Evolutionary conservation across 2,888 invertebrate genomes (phyloP).

Genomic region (Oxyscelio sp.): DNA sequence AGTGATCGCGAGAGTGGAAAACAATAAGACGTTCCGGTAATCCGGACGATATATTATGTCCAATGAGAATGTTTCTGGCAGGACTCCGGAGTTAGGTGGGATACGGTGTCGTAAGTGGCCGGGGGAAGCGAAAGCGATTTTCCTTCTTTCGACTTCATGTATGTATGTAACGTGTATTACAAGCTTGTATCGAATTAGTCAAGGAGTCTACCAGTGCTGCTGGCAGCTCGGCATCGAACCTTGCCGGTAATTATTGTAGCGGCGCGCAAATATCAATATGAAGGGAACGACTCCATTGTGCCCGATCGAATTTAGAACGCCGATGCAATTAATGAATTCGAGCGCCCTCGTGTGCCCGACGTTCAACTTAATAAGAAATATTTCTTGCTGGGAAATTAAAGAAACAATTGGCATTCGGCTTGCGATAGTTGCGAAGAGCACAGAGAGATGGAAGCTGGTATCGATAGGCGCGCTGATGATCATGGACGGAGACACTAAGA

Average conservation of each 20-base stretch:
- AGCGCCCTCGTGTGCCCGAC: slow-evolving; percentile 85
- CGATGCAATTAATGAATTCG: slow-evolving; percentile 87
- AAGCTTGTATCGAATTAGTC: slow-evolving; percentile 68
- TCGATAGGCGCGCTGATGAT: no score
- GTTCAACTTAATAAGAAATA: slow-evolving; percentile 80
- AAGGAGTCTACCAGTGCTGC: slow-evolving; percentile 45
- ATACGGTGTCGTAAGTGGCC: slow-evolving; percentile 75
- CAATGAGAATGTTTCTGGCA: slow-evolving; percentile 86
- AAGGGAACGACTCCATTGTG: slow-evolving; percentile 85
- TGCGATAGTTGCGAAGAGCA: no score
- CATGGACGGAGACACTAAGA: no score
- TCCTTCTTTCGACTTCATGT: slow-evolving; percentile 58
- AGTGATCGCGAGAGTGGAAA: slow-evolving; percentile 85
- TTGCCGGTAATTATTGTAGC: slow-evolving; percentile 83
- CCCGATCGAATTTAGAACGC: slow-evolving; percentile 86
- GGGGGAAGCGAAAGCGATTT: slow-evolving; percentile 72
- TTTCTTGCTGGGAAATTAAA: no score
- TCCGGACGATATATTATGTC: slow-evolving; percentile 88
- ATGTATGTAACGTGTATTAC: slow-evolving; percentile 67
- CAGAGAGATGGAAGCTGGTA: no score
- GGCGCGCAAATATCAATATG: slow-evolving; percentile 84
- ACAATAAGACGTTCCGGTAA: slow-evolving; percentile 88
- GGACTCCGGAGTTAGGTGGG: slow-evolving; percentile 44
- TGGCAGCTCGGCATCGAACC: slow-evolving; percentile 47
- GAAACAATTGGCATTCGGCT: no score